Conservation (phyloP, 2,888 invertebrate genomes). For the Acanthosepion pharaonis region DNA sequence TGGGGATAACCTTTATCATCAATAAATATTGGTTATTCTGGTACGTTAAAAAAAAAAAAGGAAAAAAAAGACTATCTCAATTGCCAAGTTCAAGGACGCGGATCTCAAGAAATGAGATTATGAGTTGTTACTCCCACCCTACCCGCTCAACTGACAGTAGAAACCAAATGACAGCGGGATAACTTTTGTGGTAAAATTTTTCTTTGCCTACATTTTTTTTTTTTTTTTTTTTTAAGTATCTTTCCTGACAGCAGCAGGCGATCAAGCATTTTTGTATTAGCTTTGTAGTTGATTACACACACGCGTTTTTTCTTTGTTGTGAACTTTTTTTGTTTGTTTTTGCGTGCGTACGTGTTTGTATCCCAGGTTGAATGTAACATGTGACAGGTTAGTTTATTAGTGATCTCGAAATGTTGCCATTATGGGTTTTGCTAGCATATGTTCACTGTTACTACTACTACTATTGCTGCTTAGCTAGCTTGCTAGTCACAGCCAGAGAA, state of each 20-base stretch:
- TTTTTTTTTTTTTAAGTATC: neutral
- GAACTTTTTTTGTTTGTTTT: neutral
- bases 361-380: neutral
- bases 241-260: neutral
- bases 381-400: slow-evolving; percentile 6
- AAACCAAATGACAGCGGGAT: neutral
- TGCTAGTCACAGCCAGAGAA: slow-evolving; percentile 33
- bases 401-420: slow-evolving; percentile 20
- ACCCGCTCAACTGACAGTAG: neutral
- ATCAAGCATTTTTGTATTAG: neutral
- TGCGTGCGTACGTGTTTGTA: neutral
- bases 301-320: neutral
- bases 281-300: neutral
- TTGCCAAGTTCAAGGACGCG: neutral
- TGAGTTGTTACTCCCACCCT: neutral
- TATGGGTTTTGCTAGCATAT: slow-evolving; percentile 6
- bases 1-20: neutral
- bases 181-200: neutral
- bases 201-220: neutral
- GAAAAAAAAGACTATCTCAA: neutral
- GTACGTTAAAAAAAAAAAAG: neutral
- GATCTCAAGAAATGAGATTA: slow-evolving; percentile 4
- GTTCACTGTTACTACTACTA: neutral
- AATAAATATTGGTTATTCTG: neutral
- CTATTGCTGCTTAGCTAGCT: neutral